Evolutionary conservation across 2,113 vertebrate genomes (phyloP).

Genomic region (Pelmatolapia mariae): DNA sequence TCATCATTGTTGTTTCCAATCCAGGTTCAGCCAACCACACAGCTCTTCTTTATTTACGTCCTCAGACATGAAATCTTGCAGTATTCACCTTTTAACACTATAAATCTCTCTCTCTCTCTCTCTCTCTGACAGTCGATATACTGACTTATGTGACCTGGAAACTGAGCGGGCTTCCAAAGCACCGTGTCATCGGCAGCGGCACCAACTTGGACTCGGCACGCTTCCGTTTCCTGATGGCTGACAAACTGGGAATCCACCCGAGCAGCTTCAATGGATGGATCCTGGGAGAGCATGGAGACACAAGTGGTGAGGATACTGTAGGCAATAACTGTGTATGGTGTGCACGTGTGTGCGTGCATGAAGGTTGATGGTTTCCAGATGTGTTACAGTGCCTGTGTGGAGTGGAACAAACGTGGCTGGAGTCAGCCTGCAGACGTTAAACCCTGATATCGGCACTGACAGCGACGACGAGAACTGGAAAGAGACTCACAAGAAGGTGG

Average conservation of each 20-base stretch:
- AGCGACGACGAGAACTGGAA: constrained; percentile 88
- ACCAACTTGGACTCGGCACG: constrained; percentile 95
- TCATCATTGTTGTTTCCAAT: constrained; percentile 93
- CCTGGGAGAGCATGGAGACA: constrained; percentile 94
- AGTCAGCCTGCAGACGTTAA: constrained; percentile 85
- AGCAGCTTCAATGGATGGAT: constrained; percentile 94
- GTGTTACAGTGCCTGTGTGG: constrained; percentile 88
- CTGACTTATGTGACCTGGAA: constrained; percentile 97
- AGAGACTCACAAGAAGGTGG: constrained; percentile 89
- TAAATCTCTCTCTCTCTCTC: not conserved
- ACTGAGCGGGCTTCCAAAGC: constrained; percentile 89
- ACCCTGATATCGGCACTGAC: constrained; percentile 85
- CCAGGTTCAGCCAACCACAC: constrained; percentile 74
- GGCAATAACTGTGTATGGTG: not conserved
- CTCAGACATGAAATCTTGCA: not conserved
- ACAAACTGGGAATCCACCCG: constrained; percentile 87
- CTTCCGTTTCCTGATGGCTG: constrained; percentile 89
- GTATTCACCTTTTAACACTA: not conserved
- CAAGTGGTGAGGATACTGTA: constrained; percentile 82
- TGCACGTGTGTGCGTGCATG: not conserved
- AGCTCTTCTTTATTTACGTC: not conserved
- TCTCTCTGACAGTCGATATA: constrained; percentile 81
- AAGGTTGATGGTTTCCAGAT: not conserved
- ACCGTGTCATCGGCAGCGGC: constrained; percentile 93
- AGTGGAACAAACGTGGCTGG: constrained; percentile 93